phyloP scores from a whole-genome alignment of 2,888 invertebrate species.

The Cybosia mesomella region DNA sequence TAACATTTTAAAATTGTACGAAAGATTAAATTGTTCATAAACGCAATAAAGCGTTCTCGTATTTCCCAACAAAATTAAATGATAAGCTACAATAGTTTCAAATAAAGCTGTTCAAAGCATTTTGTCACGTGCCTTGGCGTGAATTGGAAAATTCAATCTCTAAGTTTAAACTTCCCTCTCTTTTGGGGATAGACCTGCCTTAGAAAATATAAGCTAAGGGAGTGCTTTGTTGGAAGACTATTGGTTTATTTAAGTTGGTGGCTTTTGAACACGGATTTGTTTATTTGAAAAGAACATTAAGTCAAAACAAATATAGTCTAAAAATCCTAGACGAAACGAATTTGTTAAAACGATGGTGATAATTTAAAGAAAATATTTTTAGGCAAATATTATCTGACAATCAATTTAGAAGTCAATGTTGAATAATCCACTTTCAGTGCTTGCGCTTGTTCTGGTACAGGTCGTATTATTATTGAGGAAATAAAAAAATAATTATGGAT shows the following conservation, averaged over 20 bases:
- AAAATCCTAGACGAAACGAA: neutral
- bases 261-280: neutral
- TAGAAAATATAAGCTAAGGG: constrained; percentile 20
- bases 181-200: constrained; percentile 27
- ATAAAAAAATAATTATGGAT: too few species aligned
- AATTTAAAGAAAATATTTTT: neutral
- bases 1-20: neutral
- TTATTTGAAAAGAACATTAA: neutral
- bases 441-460: too few species aligned
- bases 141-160: constrained; percentile 54
- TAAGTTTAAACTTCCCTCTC: constrained; percentile 50
- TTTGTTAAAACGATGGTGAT: neutral
- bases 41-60: neutral
- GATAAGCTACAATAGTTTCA: constrained; percentile 25
- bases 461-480: too few species aligned
- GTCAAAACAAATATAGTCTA: neutral
- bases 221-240: neutral
- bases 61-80: constrained; percentile 24
- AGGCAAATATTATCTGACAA: neutral
- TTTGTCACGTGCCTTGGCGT: constrained; percentile 43
- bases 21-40: neutral
- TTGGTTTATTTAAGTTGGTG: neutral
- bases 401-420: neutral
- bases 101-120: constrained; percentile 39
- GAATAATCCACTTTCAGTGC: too few species aligned